These are phyloP conservation scores for Casuarius casuarius DNA, from an alignment of 2,113 vertebrate genomes.

Conservation along the genomic window DNA sequence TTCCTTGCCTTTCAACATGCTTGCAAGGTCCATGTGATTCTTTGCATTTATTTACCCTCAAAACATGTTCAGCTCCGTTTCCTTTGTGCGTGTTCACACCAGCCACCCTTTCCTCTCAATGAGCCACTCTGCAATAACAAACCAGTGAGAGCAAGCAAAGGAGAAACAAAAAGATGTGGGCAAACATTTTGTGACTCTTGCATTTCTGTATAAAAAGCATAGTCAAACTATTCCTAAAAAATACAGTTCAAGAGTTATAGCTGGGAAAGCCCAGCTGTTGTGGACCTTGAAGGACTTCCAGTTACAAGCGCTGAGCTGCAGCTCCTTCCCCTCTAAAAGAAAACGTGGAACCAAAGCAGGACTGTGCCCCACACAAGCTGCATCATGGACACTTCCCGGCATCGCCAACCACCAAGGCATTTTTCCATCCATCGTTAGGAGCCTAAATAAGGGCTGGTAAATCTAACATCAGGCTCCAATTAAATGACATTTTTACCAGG, in stretches of 20 bases:
- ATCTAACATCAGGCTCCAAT: too few species aligned
- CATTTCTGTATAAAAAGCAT: neutral
- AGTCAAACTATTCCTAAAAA: neutral
- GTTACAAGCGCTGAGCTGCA: neutral
- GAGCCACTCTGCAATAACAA: neutral
- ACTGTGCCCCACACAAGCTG: rapidly evolving
- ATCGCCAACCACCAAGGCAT: too few species aligned
- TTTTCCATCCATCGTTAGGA: too few species aligned
- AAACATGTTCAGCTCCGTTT: neutral
- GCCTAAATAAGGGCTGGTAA: too few species aligned
- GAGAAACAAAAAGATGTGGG: neutral
- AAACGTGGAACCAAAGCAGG: neutral
- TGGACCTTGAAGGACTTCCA: neutral
- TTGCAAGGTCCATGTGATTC: neutral
- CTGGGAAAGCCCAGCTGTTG: neutral
- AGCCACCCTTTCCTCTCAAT: neutral
- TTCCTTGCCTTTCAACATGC: neutral
- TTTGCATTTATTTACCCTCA: neutral
- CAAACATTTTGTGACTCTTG: neutral
- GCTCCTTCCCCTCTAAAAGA: neutral
- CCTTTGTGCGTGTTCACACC: rapidly evolving
- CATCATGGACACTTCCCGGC: rapidly evolving
- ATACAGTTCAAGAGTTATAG: neutral
- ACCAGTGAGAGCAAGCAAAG: neutral
- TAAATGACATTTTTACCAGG: too few species aligned